Percentiles rank a stretch among this genome's conserved stretches.
These are phyloP conservation scores for Mormyrops boulengeri DNA, from an alignment of 2,797 vertebrate species.

Conservation along the genomic window DNA sequence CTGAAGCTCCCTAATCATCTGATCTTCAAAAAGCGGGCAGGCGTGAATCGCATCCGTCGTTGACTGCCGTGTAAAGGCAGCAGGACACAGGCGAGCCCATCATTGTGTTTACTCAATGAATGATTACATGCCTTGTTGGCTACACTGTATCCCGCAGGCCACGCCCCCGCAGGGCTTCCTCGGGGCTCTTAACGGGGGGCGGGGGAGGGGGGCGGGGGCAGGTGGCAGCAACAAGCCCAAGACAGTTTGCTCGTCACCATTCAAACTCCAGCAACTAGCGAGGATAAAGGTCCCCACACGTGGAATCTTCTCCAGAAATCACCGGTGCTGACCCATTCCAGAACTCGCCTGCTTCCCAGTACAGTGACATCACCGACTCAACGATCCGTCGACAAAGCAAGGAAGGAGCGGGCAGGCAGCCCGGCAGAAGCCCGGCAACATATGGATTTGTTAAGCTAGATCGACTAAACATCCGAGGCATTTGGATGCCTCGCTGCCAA, in stretches of 20 bases:
- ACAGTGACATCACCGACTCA: background rate
- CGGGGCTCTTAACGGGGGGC: background rate
- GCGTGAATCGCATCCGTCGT: background rate
- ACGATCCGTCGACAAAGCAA: background rate
- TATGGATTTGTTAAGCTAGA: background rate
- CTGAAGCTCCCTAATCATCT: background rate
- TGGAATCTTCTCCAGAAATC: too few relatives aligned
- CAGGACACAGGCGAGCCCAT: background rate
- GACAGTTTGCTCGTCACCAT: too few relatives aligned
- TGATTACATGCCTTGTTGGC: background rate
- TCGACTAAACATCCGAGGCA: background rate
- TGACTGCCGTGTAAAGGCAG: background rate
- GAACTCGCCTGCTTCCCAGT: too few relatives aligned
- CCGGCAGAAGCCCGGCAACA: background rate
- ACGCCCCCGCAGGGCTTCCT: background rate
- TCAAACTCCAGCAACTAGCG: too few relatives aligned
- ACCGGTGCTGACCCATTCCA: too few relatives aligned
- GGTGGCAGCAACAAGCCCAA: too few relatives aligned
- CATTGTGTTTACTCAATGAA: slow-evolving; percentile 6
- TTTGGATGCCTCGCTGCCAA: background rate
- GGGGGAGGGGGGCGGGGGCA: too few relatives aligned
- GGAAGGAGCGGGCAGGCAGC: background rate
- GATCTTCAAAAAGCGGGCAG: background rate
- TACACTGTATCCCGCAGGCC: background rate
- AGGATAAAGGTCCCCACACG: too few relatives aligned